phyloP scores from a whole-genome alignment of 2,797 vertebrate species.

The Anguilla pacifica region DNA sequence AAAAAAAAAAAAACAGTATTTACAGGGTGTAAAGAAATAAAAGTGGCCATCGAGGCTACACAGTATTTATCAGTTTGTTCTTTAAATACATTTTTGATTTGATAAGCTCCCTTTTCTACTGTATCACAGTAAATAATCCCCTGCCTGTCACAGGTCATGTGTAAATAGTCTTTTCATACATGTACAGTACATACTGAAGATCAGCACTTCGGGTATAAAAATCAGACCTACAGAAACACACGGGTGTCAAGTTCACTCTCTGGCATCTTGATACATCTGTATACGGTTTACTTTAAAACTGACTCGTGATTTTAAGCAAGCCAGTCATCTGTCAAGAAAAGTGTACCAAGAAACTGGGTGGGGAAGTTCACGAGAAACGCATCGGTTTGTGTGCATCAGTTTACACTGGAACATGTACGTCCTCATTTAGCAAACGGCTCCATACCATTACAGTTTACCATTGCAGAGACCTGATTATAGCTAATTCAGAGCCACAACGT shows the following conservation, averaged over 20 bases:
- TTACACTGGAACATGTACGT: constrained; percentile 27
- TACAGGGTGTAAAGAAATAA: constrained; percentile 35
- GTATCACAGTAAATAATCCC: constrained; percentile 37
- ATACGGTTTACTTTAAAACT: neutral
- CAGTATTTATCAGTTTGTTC: constrained; percentile 23
- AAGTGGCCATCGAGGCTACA: neutral
- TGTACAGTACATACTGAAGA: neutral
- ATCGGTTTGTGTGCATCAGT: constrained; percentile 22
- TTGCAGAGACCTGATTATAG: neutral
- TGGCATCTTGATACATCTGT: neutral
- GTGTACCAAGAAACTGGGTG: neutral
- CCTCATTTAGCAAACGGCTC: constrained; percentile 4
- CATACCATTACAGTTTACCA: constrained; percentile 5
- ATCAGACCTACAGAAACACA: neutral
- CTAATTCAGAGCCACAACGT: neutral
- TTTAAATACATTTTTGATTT: constrained; percentile 28
- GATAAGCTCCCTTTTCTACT: constrained; percentile 20
- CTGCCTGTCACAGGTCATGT: constrained; percentile 29
- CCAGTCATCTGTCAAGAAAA: neutral
- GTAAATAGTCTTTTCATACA: constrained; percentile 35
- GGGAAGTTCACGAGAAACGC: neutral
- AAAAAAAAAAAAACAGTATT: constrained; percentile 26
- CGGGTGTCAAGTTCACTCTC: neutral
- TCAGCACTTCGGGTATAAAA: neutral
- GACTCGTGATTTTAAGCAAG: neutral